These are phyloP conservation scores for Chamaedrilus cognettii DNA, from an alignment of 2,888 invertebrate species.

Conservation along the genomic window DNA sequence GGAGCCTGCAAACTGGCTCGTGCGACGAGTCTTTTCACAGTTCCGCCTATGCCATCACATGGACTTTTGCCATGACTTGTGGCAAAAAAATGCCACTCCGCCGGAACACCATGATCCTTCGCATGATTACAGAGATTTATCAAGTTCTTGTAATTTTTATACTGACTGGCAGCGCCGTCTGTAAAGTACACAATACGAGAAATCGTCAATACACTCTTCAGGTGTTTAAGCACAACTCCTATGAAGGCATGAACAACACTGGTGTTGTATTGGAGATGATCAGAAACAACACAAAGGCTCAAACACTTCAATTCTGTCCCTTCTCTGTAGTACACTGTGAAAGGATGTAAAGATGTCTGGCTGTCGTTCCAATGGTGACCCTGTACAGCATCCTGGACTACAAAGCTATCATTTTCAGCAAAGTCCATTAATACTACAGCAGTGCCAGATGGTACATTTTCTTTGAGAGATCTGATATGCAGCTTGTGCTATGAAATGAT, in stretches of 20 bases:
- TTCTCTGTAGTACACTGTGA: slow-evolving; percentile 28
- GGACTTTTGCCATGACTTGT: slow-evolving; percentile 42
- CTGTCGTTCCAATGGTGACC: slow-evolving; percentile 39
- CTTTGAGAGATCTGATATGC: slow-evolving; percentile 15
- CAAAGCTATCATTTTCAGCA: slow-evolving; percentile 35
- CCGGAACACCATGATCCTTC: slow-evolving; percentile 36
- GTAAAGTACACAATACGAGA: slow-evolving; percentile 19
- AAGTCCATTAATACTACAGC: slow-evolving; percentile 38
- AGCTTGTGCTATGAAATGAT: slow-evolving; percentile 14
- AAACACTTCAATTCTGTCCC: background rate
- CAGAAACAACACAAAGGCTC: slow-evolving; percentile 9
- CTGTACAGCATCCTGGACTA: slow-evolving; percentile 40
- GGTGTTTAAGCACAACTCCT: background rate
- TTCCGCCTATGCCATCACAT: slow-evolving; percentile 42
- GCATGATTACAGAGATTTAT: slow-evolving; percentile 36
- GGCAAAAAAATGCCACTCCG: slow-evolving; percentile 43
- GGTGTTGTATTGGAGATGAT: background rate
- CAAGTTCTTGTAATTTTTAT: slow-evolving; percentile 42
- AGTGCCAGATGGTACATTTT: background rate
- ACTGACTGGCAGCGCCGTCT: slow-evolving; percentile 41
- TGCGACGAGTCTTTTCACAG: slow-evolving; percentile 20
- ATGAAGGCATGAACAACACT: slow-evolving; percentile 4
- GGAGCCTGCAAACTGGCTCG: slow-evolving; percentile 24
- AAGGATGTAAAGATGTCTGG: slow-evolving; percentile 40
- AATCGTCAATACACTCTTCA: background rate